These are phyloP conservation scores for Chlamydotis undulata DNA, from an alignment of 2,113 vertebrate species.

Conservation along the genomic window DNA sequence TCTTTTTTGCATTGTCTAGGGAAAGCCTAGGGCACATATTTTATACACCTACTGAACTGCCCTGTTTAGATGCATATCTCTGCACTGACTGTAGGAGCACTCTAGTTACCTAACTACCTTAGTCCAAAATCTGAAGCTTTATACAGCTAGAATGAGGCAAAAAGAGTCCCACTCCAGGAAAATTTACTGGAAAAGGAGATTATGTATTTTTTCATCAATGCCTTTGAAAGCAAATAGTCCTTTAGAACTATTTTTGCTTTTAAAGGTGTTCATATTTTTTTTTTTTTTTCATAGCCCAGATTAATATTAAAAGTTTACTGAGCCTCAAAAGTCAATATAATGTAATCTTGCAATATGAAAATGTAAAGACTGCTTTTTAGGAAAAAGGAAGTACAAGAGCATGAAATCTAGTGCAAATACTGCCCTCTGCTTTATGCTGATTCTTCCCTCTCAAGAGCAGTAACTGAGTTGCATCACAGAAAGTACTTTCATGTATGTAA, in stretches of 20 bases:
- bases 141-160: background rate
- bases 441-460: background rate
- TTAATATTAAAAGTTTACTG: background rate
- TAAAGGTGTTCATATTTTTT: background rate
- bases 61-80: conserved; percentile 25
- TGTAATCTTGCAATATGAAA: background rate
- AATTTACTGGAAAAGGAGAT: background rate
- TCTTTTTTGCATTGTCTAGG: background rate
- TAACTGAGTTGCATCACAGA: background rate
- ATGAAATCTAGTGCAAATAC: background rate
- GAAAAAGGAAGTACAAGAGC: background rate
- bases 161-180: background rate
- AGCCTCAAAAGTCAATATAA: background rate
- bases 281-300: background rate
- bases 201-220: background rate
- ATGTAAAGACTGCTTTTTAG: background rate
- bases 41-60: conserved; percentile 33
- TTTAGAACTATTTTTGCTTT: background rate
- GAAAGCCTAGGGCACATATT: conserved; percentile 53
- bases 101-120: background rate
- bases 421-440: background rate
- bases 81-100: background rate
- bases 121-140: background rate
- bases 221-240: background rate
- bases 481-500: background rate